These are phyloP conservation scores for Erannis defoliaria DNA, from an alignment of 2,888 invertebrate genomes.

Conservation along the genomic window DNA sequence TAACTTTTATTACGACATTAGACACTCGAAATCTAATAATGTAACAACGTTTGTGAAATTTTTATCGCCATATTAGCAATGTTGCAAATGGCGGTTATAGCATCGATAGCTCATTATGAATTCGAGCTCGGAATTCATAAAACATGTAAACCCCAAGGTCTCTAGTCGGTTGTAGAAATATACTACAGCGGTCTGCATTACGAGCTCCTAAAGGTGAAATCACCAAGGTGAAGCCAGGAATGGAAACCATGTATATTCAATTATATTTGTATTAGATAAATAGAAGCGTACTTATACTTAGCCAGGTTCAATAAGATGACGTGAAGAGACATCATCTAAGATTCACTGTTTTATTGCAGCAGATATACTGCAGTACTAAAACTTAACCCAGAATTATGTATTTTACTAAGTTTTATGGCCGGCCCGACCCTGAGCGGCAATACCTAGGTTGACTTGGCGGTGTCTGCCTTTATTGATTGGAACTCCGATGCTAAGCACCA, in stretches of 20 bases:
- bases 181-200: conserved; percentile 25
- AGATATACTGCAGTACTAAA: conserved; percentile 26
- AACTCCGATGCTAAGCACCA: conserved; percentile 12
- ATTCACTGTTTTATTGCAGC: neutral
- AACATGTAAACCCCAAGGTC: conserved; percentile 33
- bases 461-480: conserved; percentile 37
- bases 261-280: neutral
- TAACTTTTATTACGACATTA: neutral
- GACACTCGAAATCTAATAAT: conserved; percentile 23
- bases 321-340: neutral
- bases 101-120: conserved; percentile 32
- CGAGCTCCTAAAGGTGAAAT: conserved; percentile 33
- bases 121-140: conserved; percentile 32
- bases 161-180: conserved; percentile 17
- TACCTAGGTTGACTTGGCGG: conserved; percentile 10
- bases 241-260: too few species aligned
- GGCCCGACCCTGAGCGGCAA: conserved; percentile 22
- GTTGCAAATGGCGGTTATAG: conserved; percentile 25
- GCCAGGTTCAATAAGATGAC: conserved; percentile 2
- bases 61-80: conserved; percentile 25
- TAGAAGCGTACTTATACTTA: conserved; percentile 7
- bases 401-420: conserved; percentile 18
- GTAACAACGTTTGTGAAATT: conserved; percentile 35
- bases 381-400: conserved; percentile 23
- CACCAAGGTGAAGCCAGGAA: conserved; percentile 33